These are phyloP conservation scores for Xestia sexstrigata DNA, from an alignment of 2,888 invertebrate species.

Conservation along the genomic window DNA sequence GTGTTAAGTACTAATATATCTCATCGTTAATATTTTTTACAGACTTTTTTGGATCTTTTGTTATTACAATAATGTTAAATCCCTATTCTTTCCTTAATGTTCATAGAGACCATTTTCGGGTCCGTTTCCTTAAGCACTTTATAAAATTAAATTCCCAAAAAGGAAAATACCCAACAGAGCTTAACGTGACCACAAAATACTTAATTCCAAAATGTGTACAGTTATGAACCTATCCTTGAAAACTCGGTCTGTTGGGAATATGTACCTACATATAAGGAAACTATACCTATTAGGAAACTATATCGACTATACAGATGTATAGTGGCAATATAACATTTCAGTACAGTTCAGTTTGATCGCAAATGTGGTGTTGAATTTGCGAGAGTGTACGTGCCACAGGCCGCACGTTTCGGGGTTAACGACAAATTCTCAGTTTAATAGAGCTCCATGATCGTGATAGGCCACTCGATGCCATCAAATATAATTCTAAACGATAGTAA, in stretches of 20 bases:
- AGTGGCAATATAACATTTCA: constrained; percentile 56
- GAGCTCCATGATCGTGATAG: constrained; percentile 59
- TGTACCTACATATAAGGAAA: constrained; percentile 27
- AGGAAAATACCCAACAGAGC: constrained; percentile 24
- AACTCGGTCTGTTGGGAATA: constrained; percentile 25
- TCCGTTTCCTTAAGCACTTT: constrained; percentile 34
- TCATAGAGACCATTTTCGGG: constrained; percentile 17
- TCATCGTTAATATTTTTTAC: neutral
- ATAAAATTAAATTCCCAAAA: constrained; percentile 46
- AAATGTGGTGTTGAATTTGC: constrained; percentile 62
- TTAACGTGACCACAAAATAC: constrained; percentile 39
- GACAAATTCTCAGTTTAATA: constrained; percentile 61
- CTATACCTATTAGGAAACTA: constrained; percentile 31
- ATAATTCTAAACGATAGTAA: constrained; percentile 36
- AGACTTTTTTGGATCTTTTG: neutral
- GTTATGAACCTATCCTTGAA: constrained; percentile 11
- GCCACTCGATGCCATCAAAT: constrained; percentile 42
- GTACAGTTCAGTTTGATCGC: constrained; percentile 46
- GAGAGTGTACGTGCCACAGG: constrained; percentile 56
- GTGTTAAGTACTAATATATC: neutral
- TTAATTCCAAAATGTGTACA: constrained; percentile 27
- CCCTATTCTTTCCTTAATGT: constrained; percentile 7
- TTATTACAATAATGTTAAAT: constrained; percentile 27
- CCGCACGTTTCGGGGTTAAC: constrained; percentile 57
- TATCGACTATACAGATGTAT: constrained; percentile 14